Percentiles rank a stretch among this genome's conserved stretches.
Conservation (phyloP, 1,140 invertebrate genomes). For the Pollicipes pollicipes region DNA sequence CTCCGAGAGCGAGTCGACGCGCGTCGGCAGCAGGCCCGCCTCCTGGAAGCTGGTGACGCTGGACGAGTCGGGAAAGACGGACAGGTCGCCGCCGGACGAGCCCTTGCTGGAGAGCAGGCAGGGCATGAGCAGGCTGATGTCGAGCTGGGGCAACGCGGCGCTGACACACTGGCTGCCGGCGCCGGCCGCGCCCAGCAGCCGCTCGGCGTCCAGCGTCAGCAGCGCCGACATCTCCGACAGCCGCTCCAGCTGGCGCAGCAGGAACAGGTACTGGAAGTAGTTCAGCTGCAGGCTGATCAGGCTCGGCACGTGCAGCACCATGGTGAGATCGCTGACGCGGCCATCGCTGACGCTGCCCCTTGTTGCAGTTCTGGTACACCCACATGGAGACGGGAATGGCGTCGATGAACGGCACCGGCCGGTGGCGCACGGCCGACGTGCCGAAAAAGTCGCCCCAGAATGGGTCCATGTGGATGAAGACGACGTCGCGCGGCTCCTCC, state of each 20-base stretch:
- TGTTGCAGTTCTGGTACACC: slow-evolving; percentile 29
- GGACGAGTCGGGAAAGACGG: not conserved
- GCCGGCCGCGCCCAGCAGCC: slow-evolving; percentile 37
- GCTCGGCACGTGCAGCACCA: slow-evolving; percentile 52
- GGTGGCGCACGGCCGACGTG: slow-evolving; percentile 39
- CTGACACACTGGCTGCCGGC: slow-evolving; percentile 18
- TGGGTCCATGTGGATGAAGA: slow-evolving; percentile 72
- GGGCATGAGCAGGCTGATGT: slow-evolving; percentile 71
- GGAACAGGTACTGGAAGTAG: slow-evolving; percentile 81
- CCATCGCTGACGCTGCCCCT: not conserved
- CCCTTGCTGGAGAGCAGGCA: slow-evolving; percentile 18
- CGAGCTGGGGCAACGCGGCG: slow-evolving; percentile 34
- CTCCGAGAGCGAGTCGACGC: not conserved
- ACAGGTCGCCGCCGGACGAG: slow-evolving; percentile 30
- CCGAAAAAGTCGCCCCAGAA: slow-evolving; percentile 81
- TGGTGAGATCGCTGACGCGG: slow-evolving; percentile 28
- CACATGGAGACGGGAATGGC: slow-evolving; percentile 73
- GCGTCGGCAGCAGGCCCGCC: not conserved
- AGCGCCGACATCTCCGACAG: slow-evolving; percentile 58
- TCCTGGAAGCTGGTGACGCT: not conserved
- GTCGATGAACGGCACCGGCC: slow-evolving; percentile 70
- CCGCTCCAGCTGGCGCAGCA: slow-evolving; percentile 65
- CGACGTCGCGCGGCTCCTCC: slow-evolving; percentile 64
- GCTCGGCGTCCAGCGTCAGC: slow-evolving; percentile 54
- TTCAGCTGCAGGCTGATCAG: slow-evolving; percentile 65